phyloP scores from a whole-genome alignment of 2,888 invertebrate species.

The Eupelmus urozonus region DNA sequence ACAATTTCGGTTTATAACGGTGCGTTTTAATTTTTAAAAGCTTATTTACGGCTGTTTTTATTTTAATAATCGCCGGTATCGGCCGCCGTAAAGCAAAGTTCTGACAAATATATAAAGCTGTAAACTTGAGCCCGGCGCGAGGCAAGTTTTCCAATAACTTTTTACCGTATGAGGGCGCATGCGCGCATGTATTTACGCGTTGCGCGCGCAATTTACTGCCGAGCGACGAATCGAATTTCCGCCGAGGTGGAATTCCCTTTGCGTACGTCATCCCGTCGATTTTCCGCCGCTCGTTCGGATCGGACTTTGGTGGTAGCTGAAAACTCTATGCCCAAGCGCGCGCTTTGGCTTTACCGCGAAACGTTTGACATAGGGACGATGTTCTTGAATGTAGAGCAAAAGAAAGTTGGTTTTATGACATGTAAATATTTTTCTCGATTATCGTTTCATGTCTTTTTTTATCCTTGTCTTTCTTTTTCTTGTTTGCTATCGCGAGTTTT shows the following conservation, averaged over 20 bases:
- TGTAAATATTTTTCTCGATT: not conserved
- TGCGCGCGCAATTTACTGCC: slow-evolving; percentile 41
- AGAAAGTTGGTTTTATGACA: too few relatives aligned
- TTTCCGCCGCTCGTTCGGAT: too few relatives aligned
- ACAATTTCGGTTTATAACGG: too few relatives aligned
- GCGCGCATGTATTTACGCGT: slow-evolving; percentile 40
- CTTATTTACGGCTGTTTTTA: slow-evolving; percentile 30
- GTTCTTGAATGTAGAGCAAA: too few relatives aligned
- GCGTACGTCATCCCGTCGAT: slow-evolving; percentile 39
- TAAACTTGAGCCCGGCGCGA: slow-evolving; percentile 9
- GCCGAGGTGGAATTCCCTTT: slow-evolving; percentile 47
- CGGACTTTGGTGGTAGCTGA: too few relatives aligned
- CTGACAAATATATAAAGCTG: slow-evolving; percentile 42
- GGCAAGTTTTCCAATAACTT: slow-evolving; percentile 52
- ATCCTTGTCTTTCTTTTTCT: not conserved
- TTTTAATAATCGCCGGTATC: slow-evolving; percentile 38
- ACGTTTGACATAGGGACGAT: too few relatives aligned
- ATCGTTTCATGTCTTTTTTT: not conserved
- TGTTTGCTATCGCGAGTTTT: too few relatives aligned
- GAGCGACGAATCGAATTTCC: slow-evolving; percentile 48
- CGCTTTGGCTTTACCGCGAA: too few relatives aligned
- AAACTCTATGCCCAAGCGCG: too few relatives aligned
- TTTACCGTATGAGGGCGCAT: too few relatives aligned
- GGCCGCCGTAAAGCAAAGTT: slow-evolving; percentile 29
- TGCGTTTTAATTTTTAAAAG: too few relatives aligned